Base-by-base conservation (phyloP, 1,140 invertebrate species). In the Periplaneta americana region DNA sequence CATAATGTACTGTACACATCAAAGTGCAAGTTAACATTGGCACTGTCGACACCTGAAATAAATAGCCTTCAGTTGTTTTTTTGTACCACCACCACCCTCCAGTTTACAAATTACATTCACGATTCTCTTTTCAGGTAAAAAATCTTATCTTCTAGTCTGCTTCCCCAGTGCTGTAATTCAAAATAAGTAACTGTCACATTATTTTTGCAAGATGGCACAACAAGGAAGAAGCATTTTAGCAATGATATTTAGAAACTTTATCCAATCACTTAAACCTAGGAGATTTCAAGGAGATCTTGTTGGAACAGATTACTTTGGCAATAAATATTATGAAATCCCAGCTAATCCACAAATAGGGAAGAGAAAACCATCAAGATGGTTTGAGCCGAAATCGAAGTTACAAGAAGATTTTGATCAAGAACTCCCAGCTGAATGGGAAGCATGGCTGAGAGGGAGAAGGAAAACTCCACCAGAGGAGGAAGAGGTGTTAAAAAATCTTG, bases 341-440 rank as follows among this genome's bases (percentile, higher is more conserved):
- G 87, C 92, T 74, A 88, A 92, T 86, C 89, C 91, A 3, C 88
- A 89, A 32, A 87, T 88, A 48, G 91, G 90, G 0, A 92, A 91
- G 85, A 89, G 91, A 74, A 93, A 90, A 84, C 84, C 91, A 1
- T 89, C 90, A 1, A 87, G 96, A 80, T 96, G 92, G 91, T 96
- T 95, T 88, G 91, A 91, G 81, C 94, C 95, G 1, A 83, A 91
- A 84, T 89, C 89, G 79, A 85, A 86, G 66, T n/a, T n/a, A n/a
- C n/a, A n/a, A n/a, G 86, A 87, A 37, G 83, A 86, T 79, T 93
- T 94, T 84, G 90, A 93, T 75, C 91, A 93, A 85, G 93, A 95
- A 84, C 86, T 95, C 74, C 94, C 95, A 9, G 91, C 94, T 6
- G 95, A 96, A 87, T 97, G 95, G 95, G 94, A 96, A 87, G 88